Percentiles rank a stretch among this genome's conserved stretches.
Conservation (phyloP, 2,888 invertebrate genomes). For the Tinea trinotella region DNA sequence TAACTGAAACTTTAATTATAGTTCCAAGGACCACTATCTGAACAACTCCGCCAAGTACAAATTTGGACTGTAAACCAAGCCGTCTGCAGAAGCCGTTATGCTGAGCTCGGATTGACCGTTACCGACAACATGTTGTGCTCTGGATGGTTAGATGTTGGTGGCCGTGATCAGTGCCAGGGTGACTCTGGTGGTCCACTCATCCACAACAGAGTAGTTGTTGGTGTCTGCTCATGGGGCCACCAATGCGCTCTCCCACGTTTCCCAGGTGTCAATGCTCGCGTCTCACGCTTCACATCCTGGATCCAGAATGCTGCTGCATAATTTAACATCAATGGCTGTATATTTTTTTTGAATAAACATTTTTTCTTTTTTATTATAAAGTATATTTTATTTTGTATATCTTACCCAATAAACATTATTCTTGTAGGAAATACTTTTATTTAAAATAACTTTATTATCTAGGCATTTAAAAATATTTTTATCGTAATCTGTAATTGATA, state of each 20-base stretch:
- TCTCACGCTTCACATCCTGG: constrained; percentile 19
- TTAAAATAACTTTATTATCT: no score
- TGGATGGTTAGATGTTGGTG: constrained; percentile 22
- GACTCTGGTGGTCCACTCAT: constrained; percentile 22
- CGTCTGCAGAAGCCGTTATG: constrained; percentile 19
- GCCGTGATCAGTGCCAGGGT: constrained; percentile 23
- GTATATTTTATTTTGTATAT: no score
- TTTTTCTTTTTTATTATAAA: not conserved
- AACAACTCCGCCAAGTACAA: constrained; percentile 21
- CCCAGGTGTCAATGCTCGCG: constrained; percentile 21
- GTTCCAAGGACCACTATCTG: constrained; percentile 18
- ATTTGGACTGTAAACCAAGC: constrained; percentile 22
- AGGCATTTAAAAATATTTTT: no score
- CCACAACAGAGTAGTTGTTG: constrained; percentile 20
- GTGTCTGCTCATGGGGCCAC: constrained; percentile 21
- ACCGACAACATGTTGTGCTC: constrained; percentile 22
- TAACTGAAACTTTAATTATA: constrained; percentile 3
- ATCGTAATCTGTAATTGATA: no score
- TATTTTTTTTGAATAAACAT: not conserved
- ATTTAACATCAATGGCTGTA: not conserved
- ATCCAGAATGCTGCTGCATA: constrained; percentile 15
- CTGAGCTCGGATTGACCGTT: constrained; percentile 6
- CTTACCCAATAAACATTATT: no score
- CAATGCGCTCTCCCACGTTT: constrained; percentile 19
- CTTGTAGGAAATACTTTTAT: no score